Conservation (phyloP, 2,797 vertebrate genomes). For the Saxicola maurus region DNA sequence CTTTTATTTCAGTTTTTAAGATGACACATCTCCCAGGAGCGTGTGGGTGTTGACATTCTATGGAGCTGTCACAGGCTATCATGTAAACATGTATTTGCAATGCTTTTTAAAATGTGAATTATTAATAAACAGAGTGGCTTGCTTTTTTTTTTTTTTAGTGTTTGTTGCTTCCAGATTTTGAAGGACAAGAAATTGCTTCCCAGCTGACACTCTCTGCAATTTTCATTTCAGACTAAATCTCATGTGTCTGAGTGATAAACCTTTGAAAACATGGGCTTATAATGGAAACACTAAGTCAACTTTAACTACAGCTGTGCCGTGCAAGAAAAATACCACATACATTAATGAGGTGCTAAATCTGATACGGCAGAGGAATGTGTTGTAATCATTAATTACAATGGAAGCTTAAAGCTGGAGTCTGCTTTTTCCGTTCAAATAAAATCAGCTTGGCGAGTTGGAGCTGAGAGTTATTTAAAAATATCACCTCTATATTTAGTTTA, state of each 20-base stretch:
- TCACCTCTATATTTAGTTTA: slow-evolving; percentile 49
- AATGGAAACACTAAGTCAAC: slow-evolving; percentile 51
- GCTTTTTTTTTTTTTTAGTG: background rate
- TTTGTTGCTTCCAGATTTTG: slow-evolving; percentile 42
- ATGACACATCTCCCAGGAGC: slow-evolving; percentile 58
- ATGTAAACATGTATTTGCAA: slow-evolving; percentile 65
- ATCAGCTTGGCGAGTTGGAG: slow-evolving; percentile 3
- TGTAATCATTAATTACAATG: slow-evolving; percentile 60
- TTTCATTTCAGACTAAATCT: slow-evolving; percentile 55
- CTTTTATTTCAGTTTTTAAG: slow-evolving; percentile 42
- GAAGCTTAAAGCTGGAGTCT: slow-evolving; percentile 29
- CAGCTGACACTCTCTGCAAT: slow-evolving; percentile 36
- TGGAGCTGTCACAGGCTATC: slow-evolving; percentile 63
- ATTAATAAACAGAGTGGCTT: slow-evolving; percentile 58
- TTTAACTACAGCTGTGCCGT: slow-evolving; percentile 41
- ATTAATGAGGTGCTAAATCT: slow-evolving; percentile 52
- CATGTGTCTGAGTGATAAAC: slow-evolving; percentile 51
- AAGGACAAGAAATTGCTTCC: slow-evolving; percentile 49
- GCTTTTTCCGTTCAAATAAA: slow-evolving; percentile 39
- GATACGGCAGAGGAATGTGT: slow-evolving; percentile 4
- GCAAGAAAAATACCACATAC: slow-evolving; percentile 46
- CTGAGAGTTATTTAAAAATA: slow-evolving; percentile 56
- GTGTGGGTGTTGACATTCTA: slow-evolving; percentile 62
- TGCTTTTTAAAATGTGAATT: slow-evolving; percentile 62
- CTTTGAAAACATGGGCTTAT: slow-evolving; percentile 48